Conservation (phyloP, 2,797 vertebrate species). For the Premnoplex brunnescens region DNA sequence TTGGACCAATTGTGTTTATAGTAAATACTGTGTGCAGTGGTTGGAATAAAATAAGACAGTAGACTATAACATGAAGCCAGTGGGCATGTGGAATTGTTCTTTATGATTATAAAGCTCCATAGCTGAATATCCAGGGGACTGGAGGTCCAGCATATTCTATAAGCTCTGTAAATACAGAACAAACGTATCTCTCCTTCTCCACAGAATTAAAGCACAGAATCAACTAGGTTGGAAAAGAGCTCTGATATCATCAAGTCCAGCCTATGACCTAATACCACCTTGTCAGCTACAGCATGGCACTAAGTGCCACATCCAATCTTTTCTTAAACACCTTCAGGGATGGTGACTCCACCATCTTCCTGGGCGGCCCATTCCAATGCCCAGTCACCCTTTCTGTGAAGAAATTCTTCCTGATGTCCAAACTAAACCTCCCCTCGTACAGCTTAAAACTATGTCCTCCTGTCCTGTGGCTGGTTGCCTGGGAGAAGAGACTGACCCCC, state of each 20-base stretch:
- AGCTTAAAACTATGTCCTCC: neutral
- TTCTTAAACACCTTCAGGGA: neutral
- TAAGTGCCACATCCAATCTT: neutral
- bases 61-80: fast-evolving
- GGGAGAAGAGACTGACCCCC: neutral
- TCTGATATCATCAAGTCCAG: neutral
- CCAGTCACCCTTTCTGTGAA: neutral
- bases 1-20: neutral
- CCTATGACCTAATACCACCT: neutral
- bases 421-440: neutral
- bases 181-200: neutral
- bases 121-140: neutral
- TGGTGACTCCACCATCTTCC: neutral
- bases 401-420: neutral
- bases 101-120: neutral
- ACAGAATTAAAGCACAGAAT: neutral
- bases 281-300: neutral
- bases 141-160: neutral
- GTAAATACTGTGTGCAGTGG: neutral
- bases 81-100: neutral
- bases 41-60: neutral
- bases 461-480: neutral
- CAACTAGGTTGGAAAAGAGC: neutral
- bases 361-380: neutral
- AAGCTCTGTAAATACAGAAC: neutral